phyloP scores from a whole-genome alignment of 2,113 vertebrate genomes.

The Shinisaurus crocodilurus region DNA sequence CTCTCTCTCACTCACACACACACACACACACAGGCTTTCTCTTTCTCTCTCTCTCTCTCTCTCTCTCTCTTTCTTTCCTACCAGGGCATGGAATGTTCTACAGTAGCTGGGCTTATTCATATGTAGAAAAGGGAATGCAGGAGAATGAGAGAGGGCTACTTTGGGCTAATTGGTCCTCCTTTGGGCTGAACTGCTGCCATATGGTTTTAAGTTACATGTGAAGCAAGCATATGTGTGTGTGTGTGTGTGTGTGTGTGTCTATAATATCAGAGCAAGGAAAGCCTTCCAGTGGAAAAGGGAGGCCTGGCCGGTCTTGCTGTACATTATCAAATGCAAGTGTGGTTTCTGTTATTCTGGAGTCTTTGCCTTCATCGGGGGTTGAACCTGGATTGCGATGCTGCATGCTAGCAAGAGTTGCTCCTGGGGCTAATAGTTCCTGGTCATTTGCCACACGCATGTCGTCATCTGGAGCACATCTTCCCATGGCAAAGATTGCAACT shows the following conservation, averaged over 20 bases:
- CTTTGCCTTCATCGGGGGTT: neutral
- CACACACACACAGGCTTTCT: too few species aligned
- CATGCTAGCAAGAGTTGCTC: neutral
- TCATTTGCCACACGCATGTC: neutral
- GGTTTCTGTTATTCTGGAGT: conserved; percentile 19
- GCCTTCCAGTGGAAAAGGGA: conserved; percentile 54
- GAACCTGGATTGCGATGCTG: neutral
- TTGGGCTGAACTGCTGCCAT: conserved; percentile 36
- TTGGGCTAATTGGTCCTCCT: conserved; percentile 24
- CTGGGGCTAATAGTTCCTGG: neutral
- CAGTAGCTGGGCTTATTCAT: conserved; percentile 59
- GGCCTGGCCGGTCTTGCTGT: conserved; percentile 54
- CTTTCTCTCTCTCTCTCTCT: neutral
- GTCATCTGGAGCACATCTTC: neutral
- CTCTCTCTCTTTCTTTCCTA: neutral
- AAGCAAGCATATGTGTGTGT: conserved; percentile 59
- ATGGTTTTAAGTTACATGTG: conserved; percentile 71
- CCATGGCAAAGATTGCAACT: neutral
- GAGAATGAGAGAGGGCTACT: conserved; percentile 27
- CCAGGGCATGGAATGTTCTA: conserved; percentile 23
- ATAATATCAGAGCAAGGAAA: conserved; percentile 51
- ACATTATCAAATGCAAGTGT: conserved; percentile 49
- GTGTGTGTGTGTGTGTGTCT: neutral
- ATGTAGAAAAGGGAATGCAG: rapidly evolving
- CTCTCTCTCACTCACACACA: neutral